phyloP scores from a whole-genome alignment of 2,113 vertebrate species.

The Acanthisitta chloris region DNA sequence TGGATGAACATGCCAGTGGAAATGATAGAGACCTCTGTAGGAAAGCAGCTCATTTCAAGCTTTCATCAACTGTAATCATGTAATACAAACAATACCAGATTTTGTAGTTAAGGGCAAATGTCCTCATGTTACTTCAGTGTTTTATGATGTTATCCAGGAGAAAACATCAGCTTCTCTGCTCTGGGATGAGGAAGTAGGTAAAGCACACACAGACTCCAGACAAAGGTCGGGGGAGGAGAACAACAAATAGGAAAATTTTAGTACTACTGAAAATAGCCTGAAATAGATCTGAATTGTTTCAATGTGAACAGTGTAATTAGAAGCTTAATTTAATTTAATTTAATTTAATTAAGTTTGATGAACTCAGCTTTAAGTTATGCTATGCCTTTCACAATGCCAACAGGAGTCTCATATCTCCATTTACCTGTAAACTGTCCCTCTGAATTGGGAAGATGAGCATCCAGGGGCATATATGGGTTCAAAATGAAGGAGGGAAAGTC shows the following conservation, averaged over 20 bases:
- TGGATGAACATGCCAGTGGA: not conserved
- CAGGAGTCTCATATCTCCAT: not conserved
- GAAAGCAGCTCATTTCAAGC: not conserved
- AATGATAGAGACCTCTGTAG: not conserved
- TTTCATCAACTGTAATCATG: not conserved
- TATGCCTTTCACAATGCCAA: not conserved
- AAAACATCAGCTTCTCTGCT: not conserved
- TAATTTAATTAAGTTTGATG: not conserved
- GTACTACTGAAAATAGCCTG: not conserved
- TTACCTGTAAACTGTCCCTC: fast-evolving
- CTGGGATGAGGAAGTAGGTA: not conserved
- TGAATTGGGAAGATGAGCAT: not conserved
- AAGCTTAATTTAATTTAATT: not conserved
- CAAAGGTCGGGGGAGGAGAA: not conserved
- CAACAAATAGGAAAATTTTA: not conserved
- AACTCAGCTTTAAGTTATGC: not conserved
- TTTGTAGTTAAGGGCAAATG: not conserved
- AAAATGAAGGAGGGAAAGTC: too few species aligned
- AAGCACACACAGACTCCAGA: not conserved
- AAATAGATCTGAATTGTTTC: not conserved
- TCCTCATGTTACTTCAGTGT: not conserved
- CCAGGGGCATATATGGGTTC: too few species aligned
- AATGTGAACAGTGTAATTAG: not conserved
- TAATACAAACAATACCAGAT: not conserved
- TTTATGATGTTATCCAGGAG: not conserved